Percentiles rank a stretch among this genome's conserved stretches.
These are phyloP conservation scores for Phylloscopus collybita DNA, from an alignment of 2,797 vertebrate species.

Conservation along the genomic window DNA sequence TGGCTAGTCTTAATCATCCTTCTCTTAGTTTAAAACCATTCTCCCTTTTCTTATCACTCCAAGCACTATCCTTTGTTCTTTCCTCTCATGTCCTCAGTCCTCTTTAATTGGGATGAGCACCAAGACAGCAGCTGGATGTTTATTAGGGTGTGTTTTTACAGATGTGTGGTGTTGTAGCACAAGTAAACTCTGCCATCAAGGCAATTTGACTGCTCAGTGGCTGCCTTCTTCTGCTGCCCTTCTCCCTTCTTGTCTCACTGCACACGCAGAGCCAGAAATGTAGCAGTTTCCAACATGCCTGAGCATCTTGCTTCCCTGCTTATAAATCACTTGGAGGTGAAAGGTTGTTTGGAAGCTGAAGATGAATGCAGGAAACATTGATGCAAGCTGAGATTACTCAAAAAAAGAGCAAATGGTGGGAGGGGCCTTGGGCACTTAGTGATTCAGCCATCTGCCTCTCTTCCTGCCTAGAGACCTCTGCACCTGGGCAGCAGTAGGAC, in stretches of 20 bases:
- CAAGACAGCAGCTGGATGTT: not conserved
- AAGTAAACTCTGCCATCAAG: not conserved
- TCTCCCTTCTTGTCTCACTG: not conserved
- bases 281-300: not conserved
- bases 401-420: not conserved
- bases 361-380: not conserved
- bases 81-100: not conserved
- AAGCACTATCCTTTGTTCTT: not conserved
- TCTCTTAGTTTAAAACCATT: not conserved
- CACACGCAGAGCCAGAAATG: not conserved
- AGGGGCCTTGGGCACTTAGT: not conserved
- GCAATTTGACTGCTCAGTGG: not conserved
- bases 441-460: not conserved
- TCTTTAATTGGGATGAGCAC: not conserved
- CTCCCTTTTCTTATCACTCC: not conserved
- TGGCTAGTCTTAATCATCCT: not conserved
- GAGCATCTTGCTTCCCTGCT: not conserved
- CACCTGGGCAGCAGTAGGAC: not conserved
- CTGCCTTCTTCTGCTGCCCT: rapidly evolving
- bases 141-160: not conserved
- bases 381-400: not conserved
- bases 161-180: not conserved
- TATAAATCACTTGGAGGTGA: not conserved
- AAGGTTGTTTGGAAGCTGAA: not conserved
- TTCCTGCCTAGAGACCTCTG: not conserved